These are phyloP conservation scores for Nezara viridula DNA, from an alignment of 2,888 invertebrate species.

Conservation along the genomic window DNA sequence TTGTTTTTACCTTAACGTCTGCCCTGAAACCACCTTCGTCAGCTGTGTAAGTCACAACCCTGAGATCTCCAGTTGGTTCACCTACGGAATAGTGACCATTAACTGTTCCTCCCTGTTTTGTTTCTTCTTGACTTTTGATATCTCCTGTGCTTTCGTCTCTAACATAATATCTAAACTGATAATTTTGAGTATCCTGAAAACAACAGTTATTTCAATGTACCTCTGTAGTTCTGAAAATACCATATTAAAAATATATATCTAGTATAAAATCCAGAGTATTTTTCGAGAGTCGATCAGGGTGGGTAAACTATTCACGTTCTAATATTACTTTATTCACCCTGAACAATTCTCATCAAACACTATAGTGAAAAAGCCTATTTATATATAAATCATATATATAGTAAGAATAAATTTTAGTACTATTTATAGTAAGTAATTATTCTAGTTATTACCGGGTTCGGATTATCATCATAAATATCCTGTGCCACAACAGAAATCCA, in stretches of 20 bases:
- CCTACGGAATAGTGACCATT: slow-evolving; percentile 66
- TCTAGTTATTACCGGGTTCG: slow-evolving; percentile 43
- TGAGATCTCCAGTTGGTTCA: slow-evolving; percentile 66
- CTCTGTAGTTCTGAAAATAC: not conserved
- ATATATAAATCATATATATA: no score
- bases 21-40: slow-evolving; percentile 66
- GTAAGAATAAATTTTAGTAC: not conserved
- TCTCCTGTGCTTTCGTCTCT: slow-evolving; percentile 65
- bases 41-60: slow-evolving; percentile 66
- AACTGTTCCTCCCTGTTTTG: slow-evolving; percentile 66
- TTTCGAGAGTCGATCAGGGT: not conserved
- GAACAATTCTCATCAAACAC: not conserved
- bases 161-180: slow-evolving; percentile 65
- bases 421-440: not conserved
- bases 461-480: slow-evolving; percentile 24
- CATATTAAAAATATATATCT: not conserved
- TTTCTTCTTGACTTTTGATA: slow-evolving; percentile 66
- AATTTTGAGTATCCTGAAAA: slow-evolving; percentile 60
- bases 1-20: slow-evolving; percentile 64
- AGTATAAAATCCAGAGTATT: not conserved
- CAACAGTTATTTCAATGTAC: not conserved
- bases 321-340: not conserved
- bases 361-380: no score
- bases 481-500: slow-evolving; percentile 32
- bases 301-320: not conserved